Base-by-base conservation (phyloP, 2,888 invertebrate genomes). In the Pseudoips prasinana region DNA sequence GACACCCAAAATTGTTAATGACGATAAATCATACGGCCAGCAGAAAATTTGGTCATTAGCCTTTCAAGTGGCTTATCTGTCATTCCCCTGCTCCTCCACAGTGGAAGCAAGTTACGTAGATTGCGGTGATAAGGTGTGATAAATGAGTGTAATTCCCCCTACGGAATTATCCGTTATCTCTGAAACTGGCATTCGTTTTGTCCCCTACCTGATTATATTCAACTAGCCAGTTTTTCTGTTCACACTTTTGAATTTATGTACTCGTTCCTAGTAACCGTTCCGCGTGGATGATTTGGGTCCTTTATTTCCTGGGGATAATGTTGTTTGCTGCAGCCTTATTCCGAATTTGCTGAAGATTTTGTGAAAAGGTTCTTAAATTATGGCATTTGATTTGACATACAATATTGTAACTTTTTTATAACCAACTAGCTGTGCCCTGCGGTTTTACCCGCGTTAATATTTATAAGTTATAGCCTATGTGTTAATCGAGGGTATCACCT, bases 11-110 rank as follows among this genome's bases (percentile, higher is more conserved):
- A 37, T 25, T 42, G 25, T 43, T 33, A 46, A 46, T 32, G 25
- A 27, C 30, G 8, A 32, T 51, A 41, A 46, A 50, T 51, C 39
- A 41, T 17, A 10, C 23, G n/a, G 29, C 20, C 27, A 20, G 18
- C 33, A 28, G 33, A 42, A 51, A 38, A 43, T 52, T 52, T 39
- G 43, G 41, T 39, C 32, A 52, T 52, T 49, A 52, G 33, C 46
- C 46, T 41, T 45, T 38, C 36, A 46, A 49, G 38, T 46, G 27
- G 28, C 49, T 52, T 53, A 53, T 54, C 53, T 29, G 41, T 40
- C 39, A 48, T 25, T 41, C 39, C 49, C 53, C 39, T 31, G 2
- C 2, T 7, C 7, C 7, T n/a, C n/a, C 7, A 8, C 9, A 9
- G 19, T 19, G 4, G 10, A 8, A 17, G 4, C n/a, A 7, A 20